Conservation (phyloP, 2,888 invertebrate genomes). For the Germaria angustata region DNA sequence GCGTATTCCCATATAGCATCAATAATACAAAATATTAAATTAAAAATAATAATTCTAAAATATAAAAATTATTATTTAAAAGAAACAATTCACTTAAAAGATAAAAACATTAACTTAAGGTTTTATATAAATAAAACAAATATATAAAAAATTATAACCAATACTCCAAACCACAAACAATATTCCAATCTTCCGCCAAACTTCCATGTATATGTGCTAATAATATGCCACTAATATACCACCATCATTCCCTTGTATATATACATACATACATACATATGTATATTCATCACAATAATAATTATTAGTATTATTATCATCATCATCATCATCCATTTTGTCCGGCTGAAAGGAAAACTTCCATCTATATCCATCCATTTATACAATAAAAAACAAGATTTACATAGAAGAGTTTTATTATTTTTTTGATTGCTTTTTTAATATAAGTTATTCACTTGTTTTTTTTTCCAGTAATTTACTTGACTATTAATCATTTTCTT, state of each 20-base stretch:
- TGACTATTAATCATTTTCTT: conserved; percentile 61
- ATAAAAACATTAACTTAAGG: not conserved
- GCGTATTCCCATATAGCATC: no score
- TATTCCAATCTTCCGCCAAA: conserved; percentile 57
- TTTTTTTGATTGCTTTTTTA: conserved; percentile 66
- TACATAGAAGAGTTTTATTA: conserved; percentile 67
- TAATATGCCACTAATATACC: conserved; percentile 59
- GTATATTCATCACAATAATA: conserved; percentile 40
- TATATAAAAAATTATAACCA: conserved; percentile 32
- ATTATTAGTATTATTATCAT: not conserved
- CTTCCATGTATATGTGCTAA: conserved; percentile 1
- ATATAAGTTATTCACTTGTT: conserved; percentile 59
- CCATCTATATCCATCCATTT: conserved; percentile 19
- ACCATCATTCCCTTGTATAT: conserved; percentile 26
- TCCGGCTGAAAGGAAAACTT: conserved; percentile 48
- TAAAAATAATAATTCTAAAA: no score
- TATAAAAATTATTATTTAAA: not conserved
- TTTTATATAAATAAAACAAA: conserved; percentile 23
- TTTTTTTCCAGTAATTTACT: conserved; percentile 61
- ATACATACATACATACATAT: no score
- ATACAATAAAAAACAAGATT: conserved; percentile 59
- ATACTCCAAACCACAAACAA: conserved; percentile 44
- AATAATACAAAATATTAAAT: no score
- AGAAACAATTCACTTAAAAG: not conserved
- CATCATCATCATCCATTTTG: not conserved